Percentiles rank a stretch among this genome's conserved stretches.
Conservation (phyloP, 1,140 invertebrate genomes). For the Octopus sinensis region DNA sequence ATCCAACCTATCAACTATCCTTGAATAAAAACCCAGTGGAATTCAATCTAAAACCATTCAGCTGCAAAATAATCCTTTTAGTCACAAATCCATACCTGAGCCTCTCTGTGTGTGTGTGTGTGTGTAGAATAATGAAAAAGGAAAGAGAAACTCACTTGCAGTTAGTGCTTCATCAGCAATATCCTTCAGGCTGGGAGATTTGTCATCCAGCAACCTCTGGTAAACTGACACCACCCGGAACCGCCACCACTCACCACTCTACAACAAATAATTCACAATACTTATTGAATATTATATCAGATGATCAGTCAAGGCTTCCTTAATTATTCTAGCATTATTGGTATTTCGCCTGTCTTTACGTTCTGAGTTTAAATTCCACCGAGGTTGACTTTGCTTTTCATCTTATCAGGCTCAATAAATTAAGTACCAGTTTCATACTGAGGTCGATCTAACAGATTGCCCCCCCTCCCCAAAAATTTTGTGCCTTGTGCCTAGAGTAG, state of each 20-base stretch:
- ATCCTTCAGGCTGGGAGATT: constrained; percentile 66
- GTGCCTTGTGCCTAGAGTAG: no score
- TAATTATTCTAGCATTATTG: neutral
- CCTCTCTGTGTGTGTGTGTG: no score
- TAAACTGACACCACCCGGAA: constrained; percentile 71
- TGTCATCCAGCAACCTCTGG: constrained; percentile 73
- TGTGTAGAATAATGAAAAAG: neutral
- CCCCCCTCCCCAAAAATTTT: no score
- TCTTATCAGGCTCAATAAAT: neutral
- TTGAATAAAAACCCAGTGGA: neutral
- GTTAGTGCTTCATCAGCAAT: constrained; percentile 64
- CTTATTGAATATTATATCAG: neutral
- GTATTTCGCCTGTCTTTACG: neutral
- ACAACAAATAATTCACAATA: constrained; percentile 31
- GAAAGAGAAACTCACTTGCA: constrained; percentile 50
- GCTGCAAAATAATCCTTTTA: neutral
- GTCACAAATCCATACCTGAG: neutral
- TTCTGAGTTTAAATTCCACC: neutral
- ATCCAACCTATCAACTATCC: neutral
- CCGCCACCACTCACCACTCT: constrained; percentile 70
- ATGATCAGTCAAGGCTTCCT: neutral
- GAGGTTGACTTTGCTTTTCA: neutral
- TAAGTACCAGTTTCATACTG: neutral
- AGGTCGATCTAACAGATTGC: no score
- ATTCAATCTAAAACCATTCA: neutral